A percentile compares a stretch with the other conserved stretches of the same genome.
These are phyloP conservation scores for Myotis findleyi DNA, from an alignment of 2,797 vertebrate species.

Conservation along the genomic window DNA sequence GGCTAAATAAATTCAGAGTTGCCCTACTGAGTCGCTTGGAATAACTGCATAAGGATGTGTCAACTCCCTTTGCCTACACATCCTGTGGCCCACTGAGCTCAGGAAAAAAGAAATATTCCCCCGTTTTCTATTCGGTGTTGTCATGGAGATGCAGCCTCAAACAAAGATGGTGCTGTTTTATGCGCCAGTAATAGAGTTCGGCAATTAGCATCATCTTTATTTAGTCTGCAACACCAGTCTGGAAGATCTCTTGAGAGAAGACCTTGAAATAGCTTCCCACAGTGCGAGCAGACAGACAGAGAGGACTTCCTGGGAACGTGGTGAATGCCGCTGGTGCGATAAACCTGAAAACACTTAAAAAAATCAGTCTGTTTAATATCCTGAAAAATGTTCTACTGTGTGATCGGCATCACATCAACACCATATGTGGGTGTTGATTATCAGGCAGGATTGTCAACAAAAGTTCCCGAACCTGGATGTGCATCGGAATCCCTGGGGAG, in stretches of 20 bases:
- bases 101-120: background rate
- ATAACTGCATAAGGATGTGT: background rate
- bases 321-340: background rate
- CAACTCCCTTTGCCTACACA: background rate
- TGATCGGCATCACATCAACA: background rate
- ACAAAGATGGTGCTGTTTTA: background rate
- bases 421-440: background rate
- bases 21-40: background rate
- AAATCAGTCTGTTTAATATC: background rate
- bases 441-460: background rate
- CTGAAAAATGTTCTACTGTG: background rate
- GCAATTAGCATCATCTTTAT: background rate
- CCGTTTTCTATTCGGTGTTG: background rate
- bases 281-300: background rate
- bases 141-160: slow-evolving; percentile 8
- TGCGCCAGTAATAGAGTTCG: background rate
- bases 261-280: background rate
- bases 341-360: background rate
- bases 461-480: background rate
- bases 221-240: background rate
- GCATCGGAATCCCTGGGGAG: background rate
- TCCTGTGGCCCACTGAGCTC: background rate
- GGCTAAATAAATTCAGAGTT: background rate
- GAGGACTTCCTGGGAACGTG: background rate
- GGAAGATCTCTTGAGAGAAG: background rate